A percentile compares a stretch with the other conserved stretches of the same genome.
Evolutionary conservation across 1,140 invertebrate species (phyloP).

Genomic region (Drosophila bocki): DNA sequence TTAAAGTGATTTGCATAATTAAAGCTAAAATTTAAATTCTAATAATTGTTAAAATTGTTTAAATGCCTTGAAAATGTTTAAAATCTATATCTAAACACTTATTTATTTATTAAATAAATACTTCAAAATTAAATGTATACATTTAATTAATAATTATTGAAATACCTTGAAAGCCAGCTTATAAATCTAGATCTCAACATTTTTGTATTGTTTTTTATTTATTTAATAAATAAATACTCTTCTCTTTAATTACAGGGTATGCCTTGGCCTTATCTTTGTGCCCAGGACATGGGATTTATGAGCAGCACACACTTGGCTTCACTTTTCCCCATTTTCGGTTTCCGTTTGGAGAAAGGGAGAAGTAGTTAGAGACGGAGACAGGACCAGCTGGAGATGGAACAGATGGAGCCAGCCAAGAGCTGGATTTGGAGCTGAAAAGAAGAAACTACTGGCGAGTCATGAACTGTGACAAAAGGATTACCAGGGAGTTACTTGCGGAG

Average conservation of each 20-base stretch:
- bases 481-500: constrained; percentile 59
- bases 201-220: not conserved
- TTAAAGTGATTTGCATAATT: not conserved
- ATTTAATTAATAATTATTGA: no score
- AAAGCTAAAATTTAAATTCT: not conserved
- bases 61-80: no score
- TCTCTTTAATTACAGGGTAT: not conserved
- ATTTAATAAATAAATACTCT: not conserved
- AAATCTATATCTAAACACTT: not conserved
- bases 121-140: no score
- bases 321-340: constrained; percentile 19
- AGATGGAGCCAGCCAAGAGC: constrained; percentile 21
- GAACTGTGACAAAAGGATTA: constrained; percentile 80
- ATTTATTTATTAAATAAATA: not conserved
- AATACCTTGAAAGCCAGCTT: no score
- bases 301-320: constrained; percentile 42
- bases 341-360: constrained; percentile 2
- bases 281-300: constrained; percentile 59
- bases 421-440: constrained; percentile 5
- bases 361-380: not conserved
- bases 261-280: not conserved
- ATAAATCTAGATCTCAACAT: not conserved
- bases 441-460: constrained; percentile 62
- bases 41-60: not conserved
- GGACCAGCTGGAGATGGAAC: not conserved